These are phyloP conservation scores for Rhingia rostrata DNA, from an alignment of 2,888 invertebrate genomes.

Conservation along the genomic window DNA sequence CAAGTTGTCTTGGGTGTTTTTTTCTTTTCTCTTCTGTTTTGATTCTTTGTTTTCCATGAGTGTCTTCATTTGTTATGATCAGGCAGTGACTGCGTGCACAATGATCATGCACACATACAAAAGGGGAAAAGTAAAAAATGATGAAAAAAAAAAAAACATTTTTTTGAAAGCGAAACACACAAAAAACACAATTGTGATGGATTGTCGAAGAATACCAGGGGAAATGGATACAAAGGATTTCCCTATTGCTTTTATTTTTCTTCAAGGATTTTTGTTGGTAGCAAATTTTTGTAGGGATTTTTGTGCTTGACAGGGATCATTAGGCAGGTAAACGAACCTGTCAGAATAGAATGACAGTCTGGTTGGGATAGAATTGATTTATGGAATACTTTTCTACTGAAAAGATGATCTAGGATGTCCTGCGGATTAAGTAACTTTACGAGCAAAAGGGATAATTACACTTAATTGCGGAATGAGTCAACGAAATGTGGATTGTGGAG, in stretches of 20 bases:
- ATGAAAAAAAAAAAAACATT: conserved; percentile 4
- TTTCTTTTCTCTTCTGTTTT: conserved; percentile 50
- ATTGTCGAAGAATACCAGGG: not conserved
- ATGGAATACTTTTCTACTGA: not conserved
- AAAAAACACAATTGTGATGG: conserved; percentile 28
- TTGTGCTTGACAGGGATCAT: not conserved
- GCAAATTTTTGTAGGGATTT: not conserved
- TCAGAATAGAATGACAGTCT: not conserved
- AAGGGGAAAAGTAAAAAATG: conserved; percentile 4
- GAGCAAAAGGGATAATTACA: not conserved
- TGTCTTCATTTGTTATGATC: conserved; percentile 33
- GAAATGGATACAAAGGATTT: conserved; percentile 24
- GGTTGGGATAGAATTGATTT: not conserved
- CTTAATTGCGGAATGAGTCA: not conserved
- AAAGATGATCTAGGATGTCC: not conserved
- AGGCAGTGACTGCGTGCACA: conserved; percentile 68
- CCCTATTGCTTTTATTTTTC: not conserved
- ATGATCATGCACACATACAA: conserved; percentile 27
- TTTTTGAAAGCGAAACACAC: not conserved
- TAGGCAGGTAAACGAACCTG: conserved; percentile 20
- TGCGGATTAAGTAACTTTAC: not conserved
- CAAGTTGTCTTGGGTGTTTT: conserved; percentile 1
- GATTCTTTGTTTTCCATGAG: conserved; percentile 27
- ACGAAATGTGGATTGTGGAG: no score
- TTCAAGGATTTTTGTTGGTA: not conserved